phyloP scores from a whole-genome alignment of 2,888 invertebrate species.

The Myopa tessellatipennis region DNA sequence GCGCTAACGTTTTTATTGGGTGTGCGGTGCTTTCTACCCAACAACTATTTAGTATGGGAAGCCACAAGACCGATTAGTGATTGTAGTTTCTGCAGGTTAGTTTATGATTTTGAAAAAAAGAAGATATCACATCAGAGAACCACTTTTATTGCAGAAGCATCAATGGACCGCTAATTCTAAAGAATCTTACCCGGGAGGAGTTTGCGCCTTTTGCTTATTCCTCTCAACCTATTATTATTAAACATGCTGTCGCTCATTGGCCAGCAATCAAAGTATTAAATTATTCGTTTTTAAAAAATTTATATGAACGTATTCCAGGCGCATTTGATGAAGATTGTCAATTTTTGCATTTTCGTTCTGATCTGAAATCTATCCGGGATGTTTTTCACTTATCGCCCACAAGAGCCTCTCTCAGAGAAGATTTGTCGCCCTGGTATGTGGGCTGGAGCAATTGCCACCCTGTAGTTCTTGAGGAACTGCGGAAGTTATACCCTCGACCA shows the following conservation, averaged over 20 bases:
- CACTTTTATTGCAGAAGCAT: constrained; percentile 68
- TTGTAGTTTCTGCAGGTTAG: constrained; percentile 77
- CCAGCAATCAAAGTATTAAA: constrained; percentile 77
- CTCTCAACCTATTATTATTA: constrained; percentile 82
- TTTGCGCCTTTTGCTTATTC: constrained; percentile 82
- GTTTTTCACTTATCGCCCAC: constrained; percentile 81
- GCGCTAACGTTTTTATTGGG: constrained; percentile 69
- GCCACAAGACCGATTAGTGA: constrained; percentile 85
- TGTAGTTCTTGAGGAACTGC: constrained; percentile 78
- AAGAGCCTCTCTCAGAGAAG: constrained; percentile 72
- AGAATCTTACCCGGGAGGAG: constrained; percentile 76
- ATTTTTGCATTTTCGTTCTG: constrained; percentile 87
- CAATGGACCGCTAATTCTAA: constrained; percentile 75
- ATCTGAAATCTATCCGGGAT: constrained; percentile 80
- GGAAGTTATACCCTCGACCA: constrained; percentile 82
- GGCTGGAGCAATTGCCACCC: constrained; percentile 94
- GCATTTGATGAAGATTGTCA: constrained; percentile 86
- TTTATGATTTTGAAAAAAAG: background rate
- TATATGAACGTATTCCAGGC: constrained; percentile 77
- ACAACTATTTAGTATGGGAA: constrained; percentile 89
- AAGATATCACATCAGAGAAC: background rate
- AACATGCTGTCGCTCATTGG: constrained; percentile 82
- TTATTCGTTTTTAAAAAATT: constrained; percentile 76
- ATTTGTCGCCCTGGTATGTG: constrained; percentile 85
- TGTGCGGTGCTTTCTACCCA: constrained; percentile 81